These are phyloP conservation scores for Lordiphosa fenestrarum DNA, from an alignment of 2,888 invertebrate genomes.

Conservation along the genomic window DNA sequence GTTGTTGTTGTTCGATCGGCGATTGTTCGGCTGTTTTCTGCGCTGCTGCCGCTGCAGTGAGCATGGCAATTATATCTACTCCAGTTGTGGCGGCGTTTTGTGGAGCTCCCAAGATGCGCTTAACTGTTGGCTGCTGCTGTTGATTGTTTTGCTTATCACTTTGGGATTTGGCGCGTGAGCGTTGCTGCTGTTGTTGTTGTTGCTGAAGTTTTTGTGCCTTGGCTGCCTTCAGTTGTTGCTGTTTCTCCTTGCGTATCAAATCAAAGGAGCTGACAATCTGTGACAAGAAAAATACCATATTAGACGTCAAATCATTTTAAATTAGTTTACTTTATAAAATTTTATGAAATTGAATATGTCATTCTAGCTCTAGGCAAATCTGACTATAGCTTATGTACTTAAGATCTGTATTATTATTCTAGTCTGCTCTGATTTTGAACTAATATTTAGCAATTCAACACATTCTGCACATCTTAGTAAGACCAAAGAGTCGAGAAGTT, in stretches of 20 bases:
- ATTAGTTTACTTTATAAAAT: not conserved
- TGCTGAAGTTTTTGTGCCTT: constrained; percentile 60
- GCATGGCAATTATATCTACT: constrained; percentile 65
- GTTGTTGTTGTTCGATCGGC: constrained; percentile 23
- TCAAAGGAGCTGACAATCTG: constrained; percentile 77
- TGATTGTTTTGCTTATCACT: constrained; percentile 65
- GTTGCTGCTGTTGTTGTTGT: constrained; percentile 55
- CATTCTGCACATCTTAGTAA: too few relatives aligned
- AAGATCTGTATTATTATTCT: too few relatives aligned
- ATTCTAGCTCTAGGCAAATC: too few relatives aligned
- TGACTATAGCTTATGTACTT: too few relatives aligned
- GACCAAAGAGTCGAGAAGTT: too few relatives aligned
- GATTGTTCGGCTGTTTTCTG: constrained; percentile 43
- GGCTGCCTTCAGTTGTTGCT: constrained; percentile 69
- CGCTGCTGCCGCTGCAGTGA: constrained; percentile 63
- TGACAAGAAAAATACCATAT: constrained; percentile 7
- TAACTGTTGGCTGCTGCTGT: constrained; percentile 48
- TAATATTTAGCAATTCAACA: too few relatives aligned
- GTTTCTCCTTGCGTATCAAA: constrained; percentile 77
- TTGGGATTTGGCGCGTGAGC: constrained; percentile 71
- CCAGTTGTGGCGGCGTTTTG: constrained; percentile 35
- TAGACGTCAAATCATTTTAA: not conserved
- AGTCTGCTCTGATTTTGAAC: too few relatives aligned
- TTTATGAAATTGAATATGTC: too few relatives aligned
- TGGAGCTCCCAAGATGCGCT: constrained; percentile 40